phyloP scores from a whole-genome alignment of 2,888 invertebrate species.

The Augochlorella aurata region DNA sequence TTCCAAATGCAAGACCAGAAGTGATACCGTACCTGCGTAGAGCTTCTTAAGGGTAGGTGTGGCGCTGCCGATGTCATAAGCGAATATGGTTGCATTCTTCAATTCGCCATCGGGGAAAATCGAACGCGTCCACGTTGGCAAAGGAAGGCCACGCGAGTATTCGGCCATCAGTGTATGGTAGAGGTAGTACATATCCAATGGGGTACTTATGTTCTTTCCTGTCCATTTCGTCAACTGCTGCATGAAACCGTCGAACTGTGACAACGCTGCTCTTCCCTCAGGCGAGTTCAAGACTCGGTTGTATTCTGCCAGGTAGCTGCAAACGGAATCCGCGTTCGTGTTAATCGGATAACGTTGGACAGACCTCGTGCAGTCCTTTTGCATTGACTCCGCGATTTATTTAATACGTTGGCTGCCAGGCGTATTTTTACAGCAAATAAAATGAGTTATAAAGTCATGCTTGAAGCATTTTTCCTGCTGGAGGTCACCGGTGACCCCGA shows the following conservation, averaged over 20 bases:
- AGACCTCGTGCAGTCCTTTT: no score
- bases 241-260: conserved; percentile 60
- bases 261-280: conserved; percentile 49
- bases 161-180: conserved; percentile 77
- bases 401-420: no score
- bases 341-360: neutral
- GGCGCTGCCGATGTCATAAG: conserved; percentile 83
- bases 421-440: no score
- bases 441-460: no score
- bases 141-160: conserved; percentile 83
- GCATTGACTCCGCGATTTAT: no score
- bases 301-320: conserved; percentile 69
- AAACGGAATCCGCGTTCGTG: neutral
- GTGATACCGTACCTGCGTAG: conserved; percentile 81
- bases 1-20: neutral
- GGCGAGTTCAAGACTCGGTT: conserved; percentile 52
- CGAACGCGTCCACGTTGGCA: conserved; percentile 84
- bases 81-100: conserved; percentile 82
- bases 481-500: no score
- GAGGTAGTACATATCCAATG: conserved; percentile 59
- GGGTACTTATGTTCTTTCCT: conserved; percentile 51
- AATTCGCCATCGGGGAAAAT: conserved; percentile 82
- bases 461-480: no score
- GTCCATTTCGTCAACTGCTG: conserved; percentile 58
- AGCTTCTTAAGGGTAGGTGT: conserved; percentile 83